Evolutionary conservation across 2,888 invertebrate species (phyloP).

Genomic region (Drosophila nr. perissopoda): DNA sequence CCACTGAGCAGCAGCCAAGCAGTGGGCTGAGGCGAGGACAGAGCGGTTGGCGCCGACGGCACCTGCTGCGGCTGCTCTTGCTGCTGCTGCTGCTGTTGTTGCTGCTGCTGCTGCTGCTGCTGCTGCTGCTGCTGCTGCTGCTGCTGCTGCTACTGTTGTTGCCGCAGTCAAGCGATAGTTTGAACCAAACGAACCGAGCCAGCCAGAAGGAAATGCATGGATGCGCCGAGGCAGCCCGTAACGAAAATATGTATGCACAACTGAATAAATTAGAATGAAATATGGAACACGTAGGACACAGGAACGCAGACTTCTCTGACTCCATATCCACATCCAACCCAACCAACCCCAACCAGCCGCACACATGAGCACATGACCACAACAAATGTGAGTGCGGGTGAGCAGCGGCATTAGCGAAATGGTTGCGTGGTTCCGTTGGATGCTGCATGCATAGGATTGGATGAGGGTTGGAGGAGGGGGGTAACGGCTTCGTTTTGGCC

Average conservation of each 20-base stretch:
- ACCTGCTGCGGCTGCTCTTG: slow-evolving; percentile 31
- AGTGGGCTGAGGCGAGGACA: not conserved
- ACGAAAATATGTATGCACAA: slow-evolving; percentile 80
- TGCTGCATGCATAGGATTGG: not conserved
- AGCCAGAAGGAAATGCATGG: slow-evolving; percentile 79
- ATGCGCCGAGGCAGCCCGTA: slow-evolving; percentile 78
- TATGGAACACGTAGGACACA: slow-evolving; percentile 74
- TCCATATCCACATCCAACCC: slow-evolving; percentile 1
- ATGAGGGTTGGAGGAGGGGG: not conserved
- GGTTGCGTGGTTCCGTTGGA: slow-evolving; percentile 20
- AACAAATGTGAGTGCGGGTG: slow-evolving; percentile 55
- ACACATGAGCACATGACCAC: slow-evolving; percentile 52
- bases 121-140: slow-evolving; percentile 20
- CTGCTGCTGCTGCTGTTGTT: slow-evolving; percentile 12
- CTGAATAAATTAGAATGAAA: slow-evolving; percentile 80
- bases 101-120: slow-evolving; percentile 13
- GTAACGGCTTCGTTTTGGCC: slow-evolving; percentile 20
- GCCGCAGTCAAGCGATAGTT: slow-evolving; percentile 74
- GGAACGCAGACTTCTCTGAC: slow-evolving; percentile 38
- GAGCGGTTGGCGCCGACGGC: slow-evolving; percentile 15
- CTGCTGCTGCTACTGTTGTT: slow-evolving; percentile 33
- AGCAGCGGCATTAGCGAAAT: slow-evolving; percentile 49
- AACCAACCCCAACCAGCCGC: slow-evolving; percentile 17
- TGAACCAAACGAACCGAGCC: slow-evolving; percentile 78
- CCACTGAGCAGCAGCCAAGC: slow-evolving; percentile 53